Evolutionary conservation across 2,888 invertebrate genomes (phyloP).

Genomic region (Tachina lurida): DNA sequence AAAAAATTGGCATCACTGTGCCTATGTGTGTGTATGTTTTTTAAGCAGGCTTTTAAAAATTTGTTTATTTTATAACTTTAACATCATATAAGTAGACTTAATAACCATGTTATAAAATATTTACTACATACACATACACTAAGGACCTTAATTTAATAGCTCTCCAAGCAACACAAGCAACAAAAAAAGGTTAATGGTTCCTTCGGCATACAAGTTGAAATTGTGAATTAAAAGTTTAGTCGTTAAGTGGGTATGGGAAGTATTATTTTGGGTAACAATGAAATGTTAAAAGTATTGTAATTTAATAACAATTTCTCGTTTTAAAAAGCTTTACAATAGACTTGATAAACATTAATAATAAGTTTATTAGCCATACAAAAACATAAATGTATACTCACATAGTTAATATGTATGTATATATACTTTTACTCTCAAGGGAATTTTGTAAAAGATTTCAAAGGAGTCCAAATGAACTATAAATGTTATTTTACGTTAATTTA

Average conservation of each 20-base stretch:
- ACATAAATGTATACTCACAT: neutral
- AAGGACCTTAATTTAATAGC: constrained; percentile 64
- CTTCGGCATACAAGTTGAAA: constrained; percentile 28
- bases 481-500: too few relatives aligned
- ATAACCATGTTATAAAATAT: constrained; percentile 79
- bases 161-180: constrained; percentile 33
- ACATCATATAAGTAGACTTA: constrained; percentile 81
- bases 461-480: too few relatives aligned
- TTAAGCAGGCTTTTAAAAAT: constrained; percentile 74
- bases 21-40: neutral
- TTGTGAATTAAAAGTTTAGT: constrained; percentile 17
- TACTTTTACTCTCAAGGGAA: too few relatives aligned
- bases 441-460: too few relatives aligned
- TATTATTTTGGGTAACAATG: constrained; percentile 29
- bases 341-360: constrained; percentile 23
- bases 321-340: constrained; percentile 27
- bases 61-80: constrained; percentile 80
- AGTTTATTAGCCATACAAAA: constrained; percentile 33
- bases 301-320: constrained; percentile 44
- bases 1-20: neutral
- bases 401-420: too few relatives aligned
- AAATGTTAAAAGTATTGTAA: constrained; percentile 24
- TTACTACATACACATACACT: constrained; percentile 65
- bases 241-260: neutral
- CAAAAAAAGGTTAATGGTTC: constrained; percentile 51